Base-by-base conservation (phyloP, 1,140 invertebrate genomes). In the Trichoplusia ni region DNA sequence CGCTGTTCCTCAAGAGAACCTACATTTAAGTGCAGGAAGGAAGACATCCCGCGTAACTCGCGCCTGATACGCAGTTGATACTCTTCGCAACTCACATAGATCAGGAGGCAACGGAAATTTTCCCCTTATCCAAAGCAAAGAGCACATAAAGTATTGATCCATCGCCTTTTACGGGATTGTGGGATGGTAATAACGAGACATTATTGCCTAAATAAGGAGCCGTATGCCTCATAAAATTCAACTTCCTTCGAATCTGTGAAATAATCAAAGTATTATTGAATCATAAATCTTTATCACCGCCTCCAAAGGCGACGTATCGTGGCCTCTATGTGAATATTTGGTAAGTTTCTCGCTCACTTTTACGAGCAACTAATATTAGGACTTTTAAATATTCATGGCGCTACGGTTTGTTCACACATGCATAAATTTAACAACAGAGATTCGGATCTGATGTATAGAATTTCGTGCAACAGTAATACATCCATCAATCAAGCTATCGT, bases 191-290 rank as follows among this genome's bases (percentile, higher is more conserved):
- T 67, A 67, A 60, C 64, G 64, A 62, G 54, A 76, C 64, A 79
- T 84, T 81, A 82, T 79, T 81, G 65, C 71, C 73, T 75, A 81
- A 81, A 79, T 84, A 81, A 77, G 77, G 67, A 82, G 71, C 75
- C 71, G 69, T 76, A 74, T 71, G 68, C 70, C 61, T 67, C 80
- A 72, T 84, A 84, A 84, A 84, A 73, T 60, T 73, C 75, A 72
- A 82, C 67, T 80, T 80, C 79, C 77, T n/a, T 72, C 67, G 73
- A 85, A 85, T 82, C 82, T 79, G 71, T 75, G 80, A 80, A 77
- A 82, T 84, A 86, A 83, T 85, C 79, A 82, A 82, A 86, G 78
- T 80, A 80, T 84, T 86, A 86, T 86, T 82, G 82, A 79, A 70
- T 72, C 69, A 75, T 84, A 84, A 86, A 84, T 83, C 81, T 80